These are phyloP conservation scores for Lydus trimaculatus DNA, from an alignment of 2,888 invertebrate species.

Conservation along the genomic window DNA sequence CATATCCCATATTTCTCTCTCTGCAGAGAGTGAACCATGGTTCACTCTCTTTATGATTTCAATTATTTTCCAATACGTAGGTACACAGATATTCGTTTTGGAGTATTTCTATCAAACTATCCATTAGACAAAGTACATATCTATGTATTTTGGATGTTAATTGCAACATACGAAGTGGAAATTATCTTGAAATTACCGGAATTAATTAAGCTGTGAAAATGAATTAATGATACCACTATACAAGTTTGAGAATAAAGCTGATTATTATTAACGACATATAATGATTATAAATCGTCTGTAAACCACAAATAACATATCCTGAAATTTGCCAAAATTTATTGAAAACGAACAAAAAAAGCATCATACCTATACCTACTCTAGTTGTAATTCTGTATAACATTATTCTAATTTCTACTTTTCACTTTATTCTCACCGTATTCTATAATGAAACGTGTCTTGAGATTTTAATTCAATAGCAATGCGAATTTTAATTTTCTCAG, in stretches of 20 bases:
- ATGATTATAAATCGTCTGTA: conserved; percentile 29
- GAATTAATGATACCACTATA: neutral
- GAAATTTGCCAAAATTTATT: no score
- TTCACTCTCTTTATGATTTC: conserved; percentile 3
- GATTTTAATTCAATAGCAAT: neutral
- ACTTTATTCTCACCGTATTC: neutral
- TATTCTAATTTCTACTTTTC: neutral
- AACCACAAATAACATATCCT: conserved; percentile 20
- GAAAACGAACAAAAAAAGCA: no score
- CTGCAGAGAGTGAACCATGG: no score
- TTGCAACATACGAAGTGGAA: neutral
- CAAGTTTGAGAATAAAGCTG: neutral
- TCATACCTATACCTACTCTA: neutral
- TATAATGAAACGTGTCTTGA: neutral
- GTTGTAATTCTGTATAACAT: neutral
- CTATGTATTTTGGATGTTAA: neutral
- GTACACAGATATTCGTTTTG: neutral
- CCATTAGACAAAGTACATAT: neutral
- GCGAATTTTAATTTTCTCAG: conserved; percentile 2
- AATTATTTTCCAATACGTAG: neutral
- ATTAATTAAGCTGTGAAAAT: neutral
- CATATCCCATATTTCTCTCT: conserved; percentile 2
- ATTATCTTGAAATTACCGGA: neutral
- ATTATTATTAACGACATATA: conserved; percentile 21
- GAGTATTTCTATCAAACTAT: neutral